A percentile compares a stretch with the other conserved stretches of the same genome.
Evolutionary conservation across 2,113 vertebrate species (phyloP).

Genomic region (Bos javanicus): DNA sequence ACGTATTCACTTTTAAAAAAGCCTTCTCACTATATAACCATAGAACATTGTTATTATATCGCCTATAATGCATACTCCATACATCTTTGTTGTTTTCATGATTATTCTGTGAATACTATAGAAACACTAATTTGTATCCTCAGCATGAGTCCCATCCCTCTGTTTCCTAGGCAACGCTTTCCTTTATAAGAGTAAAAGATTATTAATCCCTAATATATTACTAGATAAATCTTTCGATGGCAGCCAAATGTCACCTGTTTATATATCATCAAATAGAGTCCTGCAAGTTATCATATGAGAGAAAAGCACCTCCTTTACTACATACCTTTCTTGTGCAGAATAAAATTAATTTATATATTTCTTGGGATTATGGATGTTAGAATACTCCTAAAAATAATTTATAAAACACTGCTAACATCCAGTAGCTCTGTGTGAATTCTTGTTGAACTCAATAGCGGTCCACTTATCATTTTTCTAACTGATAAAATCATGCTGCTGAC

Average conservation of each 20-base stretch:
- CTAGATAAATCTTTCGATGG: not conserved
- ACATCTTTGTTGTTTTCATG: not conserved
- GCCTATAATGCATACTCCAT: not conserved
- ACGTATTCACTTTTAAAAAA: not conserved
- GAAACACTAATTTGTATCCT: not conserved
- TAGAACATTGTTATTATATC: not conserved
- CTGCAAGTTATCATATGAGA: not conserved
- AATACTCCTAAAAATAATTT: slow-evolving; percentile 17
- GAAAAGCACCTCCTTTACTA: not conserved
- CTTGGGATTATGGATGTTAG: not conserved
- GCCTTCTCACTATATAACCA: not conserved
- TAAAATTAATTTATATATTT: slow-evolving; percentile 42
- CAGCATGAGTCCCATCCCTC: not conserved
- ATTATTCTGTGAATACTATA: slow-evolving; percentile 1
- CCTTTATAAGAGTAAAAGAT: slow-evolving; percentile 1
- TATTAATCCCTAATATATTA: slow-evolving; percentile 27
- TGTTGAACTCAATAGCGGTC: not conserved
- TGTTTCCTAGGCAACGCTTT: slow-evolving; percentile 41
- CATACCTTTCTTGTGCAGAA: not conserved
- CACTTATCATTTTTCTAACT: slow-evolving; percentile 12
- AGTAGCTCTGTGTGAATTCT: not conserved
- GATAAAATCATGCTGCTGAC: not conserved
- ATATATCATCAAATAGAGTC: slow-evolving; percentile 9
- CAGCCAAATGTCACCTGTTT: not conserved
- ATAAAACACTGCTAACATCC: slow-evolving; percentile 10